phyloP scores from a whole-genome alignment of 1,140 invertebrate genomes.

The Panulirus ornatus region DNA sequence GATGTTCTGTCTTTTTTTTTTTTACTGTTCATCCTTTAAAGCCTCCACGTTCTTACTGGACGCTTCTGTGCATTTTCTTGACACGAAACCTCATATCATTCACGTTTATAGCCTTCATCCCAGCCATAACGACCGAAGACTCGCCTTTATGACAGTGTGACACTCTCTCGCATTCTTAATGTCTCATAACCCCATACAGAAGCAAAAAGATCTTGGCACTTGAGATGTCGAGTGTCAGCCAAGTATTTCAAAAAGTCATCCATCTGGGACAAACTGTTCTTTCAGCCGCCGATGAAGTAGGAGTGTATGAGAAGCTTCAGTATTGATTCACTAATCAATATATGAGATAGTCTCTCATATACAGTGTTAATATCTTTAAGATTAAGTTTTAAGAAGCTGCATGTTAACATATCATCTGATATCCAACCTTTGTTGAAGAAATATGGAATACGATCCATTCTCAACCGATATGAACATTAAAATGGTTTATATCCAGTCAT shows the following conservation, averaged over 20 bases:
- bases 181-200: not conserved
- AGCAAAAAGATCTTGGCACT: not conserved
- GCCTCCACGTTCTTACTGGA: not conserved
- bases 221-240: not conserved
- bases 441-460: not conserved
- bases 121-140: not conserved
- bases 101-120: not conserved
- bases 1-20: not conserved
- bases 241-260: no score
- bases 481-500: constrained; percentile 2
- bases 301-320: no score
- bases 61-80: not conserved
- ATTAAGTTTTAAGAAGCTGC: not conserved
- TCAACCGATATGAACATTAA: not conserved
- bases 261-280: no score
- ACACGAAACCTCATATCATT: not conserved
- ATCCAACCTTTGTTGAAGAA: not conserved
- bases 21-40: not conserved
- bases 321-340: not conserved
- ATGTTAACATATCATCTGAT: not conserved
- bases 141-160: not conserved
- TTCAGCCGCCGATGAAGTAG: no score
- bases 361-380: not conserved
- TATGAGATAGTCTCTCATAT: not conserved
- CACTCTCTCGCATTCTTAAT: not conserved